Evolutionary conservation across 1,140 invertebrate species (phyloP).

Genomic region (Pteromalus puparum): DNA sequence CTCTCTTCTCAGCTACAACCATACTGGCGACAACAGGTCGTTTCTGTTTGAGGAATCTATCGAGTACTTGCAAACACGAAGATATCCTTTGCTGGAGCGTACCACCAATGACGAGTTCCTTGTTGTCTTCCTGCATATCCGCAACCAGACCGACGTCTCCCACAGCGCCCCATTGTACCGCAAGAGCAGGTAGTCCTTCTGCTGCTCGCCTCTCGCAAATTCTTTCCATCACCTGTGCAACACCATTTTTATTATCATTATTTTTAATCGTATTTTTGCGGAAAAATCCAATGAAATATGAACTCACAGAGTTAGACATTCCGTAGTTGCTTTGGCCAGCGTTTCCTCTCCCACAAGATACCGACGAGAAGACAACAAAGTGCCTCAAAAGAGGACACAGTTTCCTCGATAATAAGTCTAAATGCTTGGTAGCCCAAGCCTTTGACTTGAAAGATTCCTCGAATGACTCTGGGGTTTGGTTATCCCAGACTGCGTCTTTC

Average conservation of each 20-base stretch:
- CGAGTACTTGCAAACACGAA: slow-evolving; percentile 77
- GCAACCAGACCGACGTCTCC: slow-evolving; percentile 79
- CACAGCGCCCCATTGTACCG: slow-evolving; percentile 79
- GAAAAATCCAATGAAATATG: background rate
- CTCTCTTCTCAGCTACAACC: slow-evolving; percentile 78
- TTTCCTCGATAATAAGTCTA: slow-evolving; percentile 71
- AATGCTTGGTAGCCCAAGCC: slow-evolving; percentile 67
- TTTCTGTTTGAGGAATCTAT: slow-evolving; percentile 77
- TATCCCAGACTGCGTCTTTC: slow-evolving; percentile 72
- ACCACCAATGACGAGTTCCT: slow-evolving; percentile 78
- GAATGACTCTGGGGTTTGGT: slow-evolving; percentile 73
- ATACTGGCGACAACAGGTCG: slow-evolving; percentile 79
- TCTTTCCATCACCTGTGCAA: slow-evolving; percentile 74
- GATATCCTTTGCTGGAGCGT: slow-evolving; percentile 81
- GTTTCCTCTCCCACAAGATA: slow-evolving; percentile 84
- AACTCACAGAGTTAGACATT: slow-evolving; percentile 73
- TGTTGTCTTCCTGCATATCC: slow-evolving; percentile 81
- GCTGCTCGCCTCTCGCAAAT: slow-evolving; percentile 75
- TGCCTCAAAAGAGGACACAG: slow-evolving; percentile 66
- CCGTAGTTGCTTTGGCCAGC: slow-evolving; percentile 85
- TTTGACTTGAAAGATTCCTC: slow-evolving; percentile 70
- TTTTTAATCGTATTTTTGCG: background rate
- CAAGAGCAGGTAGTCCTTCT: slow-evolving; percentile 75
- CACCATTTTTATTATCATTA: background rate
- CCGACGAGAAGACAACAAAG: slow-evolving; percentile 82